Evolutionary conservation across 2,888 invertebrate genomes (phyloP).

Genomic region (Hartigia nigra): DNA sequence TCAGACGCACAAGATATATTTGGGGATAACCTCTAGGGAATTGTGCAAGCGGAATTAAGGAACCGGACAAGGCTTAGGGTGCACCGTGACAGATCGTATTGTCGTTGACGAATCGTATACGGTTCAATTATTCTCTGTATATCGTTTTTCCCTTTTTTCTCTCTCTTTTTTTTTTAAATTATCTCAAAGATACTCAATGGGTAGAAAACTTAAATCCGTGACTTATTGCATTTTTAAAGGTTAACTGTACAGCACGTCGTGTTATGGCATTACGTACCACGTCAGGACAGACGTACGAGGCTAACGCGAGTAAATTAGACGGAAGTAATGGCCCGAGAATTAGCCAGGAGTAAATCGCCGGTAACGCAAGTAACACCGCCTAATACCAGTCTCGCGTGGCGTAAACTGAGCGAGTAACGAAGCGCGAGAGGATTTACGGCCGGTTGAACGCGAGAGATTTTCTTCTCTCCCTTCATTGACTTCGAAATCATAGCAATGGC

Average conservation of each 20-base stretch:
- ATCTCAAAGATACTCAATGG: background rate
- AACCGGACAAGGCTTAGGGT: background rate
- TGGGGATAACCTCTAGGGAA: background rate
- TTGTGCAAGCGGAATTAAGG: background rate
- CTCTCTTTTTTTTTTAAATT: background rate
- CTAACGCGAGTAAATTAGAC: background rate
- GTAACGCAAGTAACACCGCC: background rate
- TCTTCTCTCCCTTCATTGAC: background rate
- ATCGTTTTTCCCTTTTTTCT: background rate
- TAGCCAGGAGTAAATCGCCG: background rate
- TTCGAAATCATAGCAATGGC: background rate
- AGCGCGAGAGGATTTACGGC: background rate
- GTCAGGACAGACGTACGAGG: background rate
- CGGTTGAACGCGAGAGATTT: background rate
- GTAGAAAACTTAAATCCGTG: background rate
- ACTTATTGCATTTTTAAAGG: background rate
- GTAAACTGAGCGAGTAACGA: background rate
- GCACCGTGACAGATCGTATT: background rate
- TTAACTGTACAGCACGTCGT: background rate
- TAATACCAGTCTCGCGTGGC: background rate
- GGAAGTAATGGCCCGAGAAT: background rate
- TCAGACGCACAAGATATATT: background rate
- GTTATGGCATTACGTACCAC: background rate
- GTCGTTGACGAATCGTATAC: background rate
- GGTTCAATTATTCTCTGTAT: background rate